These are phyloP conservation scores for Tringa solitaria DNA, from an alignment of 2,113 vertebrate species.

Conservation along the genomic window DNA sequence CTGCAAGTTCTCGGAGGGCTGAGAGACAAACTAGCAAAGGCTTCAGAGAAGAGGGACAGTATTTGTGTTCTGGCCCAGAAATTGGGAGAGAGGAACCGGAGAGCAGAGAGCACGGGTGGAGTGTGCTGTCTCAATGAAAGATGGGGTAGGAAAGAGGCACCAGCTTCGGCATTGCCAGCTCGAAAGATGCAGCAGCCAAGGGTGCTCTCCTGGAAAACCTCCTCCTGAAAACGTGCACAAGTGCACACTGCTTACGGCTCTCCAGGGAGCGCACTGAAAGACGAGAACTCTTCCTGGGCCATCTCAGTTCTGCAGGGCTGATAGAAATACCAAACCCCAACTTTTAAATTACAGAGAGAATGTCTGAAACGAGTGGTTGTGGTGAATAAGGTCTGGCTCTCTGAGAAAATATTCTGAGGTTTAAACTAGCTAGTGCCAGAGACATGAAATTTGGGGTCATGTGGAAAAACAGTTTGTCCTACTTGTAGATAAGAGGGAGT, in stretches of 20 bases:
- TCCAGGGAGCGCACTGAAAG: not conserved
- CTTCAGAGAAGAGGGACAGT: not conserved
- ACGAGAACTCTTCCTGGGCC: not conserved
- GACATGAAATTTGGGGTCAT: not conserved
- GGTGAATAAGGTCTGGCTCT: not conserved
- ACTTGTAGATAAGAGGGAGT: not conserved
- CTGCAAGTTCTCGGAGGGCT: not conserved
- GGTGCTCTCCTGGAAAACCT: not conserved
- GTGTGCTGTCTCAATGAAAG: not conserved
- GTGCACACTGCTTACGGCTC: not conserved
- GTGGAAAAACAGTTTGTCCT: not conserved
- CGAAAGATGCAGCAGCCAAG: not conserved
- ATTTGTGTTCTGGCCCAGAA: not conserved
- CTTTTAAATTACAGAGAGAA: not conserved
- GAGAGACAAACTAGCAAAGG: not conserved
- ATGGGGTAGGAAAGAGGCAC: not conserved
- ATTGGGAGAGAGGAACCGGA: not conserved
- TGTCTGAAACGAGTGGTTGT: not conserved
- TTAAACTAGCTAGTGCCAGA: not conserved
- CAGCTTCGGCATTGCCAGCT: not conserved
- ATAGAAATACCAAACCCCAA: not conserved
- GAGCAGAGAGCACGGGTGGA: not conserved
- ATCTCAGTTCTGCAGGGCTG: not conserved
- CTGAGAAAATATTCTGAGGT: not conserved
- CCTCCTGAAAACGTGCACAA: not conserved